phyloP scores from a whole-genome alignment of 2,797 vertebrate genomes.

The Falco peregrinus region DNA sequence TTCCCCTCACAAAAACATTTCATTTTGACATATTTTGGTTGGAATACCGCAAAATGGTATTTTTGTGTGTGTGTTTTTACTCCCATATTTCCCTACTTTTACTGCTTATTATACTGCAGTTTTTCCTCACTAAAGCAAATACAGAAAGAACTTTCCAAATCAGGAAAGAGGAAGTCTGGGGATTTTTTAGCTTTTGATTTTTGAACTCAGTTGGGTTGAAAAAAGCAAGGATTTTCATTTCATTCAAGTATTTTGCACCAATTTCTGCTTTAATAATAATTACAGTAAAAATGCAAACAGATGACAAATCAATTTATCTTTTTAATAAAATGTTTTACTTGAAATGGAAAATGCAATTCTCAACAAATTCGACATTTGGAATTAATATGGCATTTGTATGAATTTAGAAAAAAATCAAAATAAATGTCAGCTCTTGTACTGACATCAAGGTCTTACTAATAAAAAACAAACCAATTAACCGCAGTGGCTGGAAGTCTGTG shows the following conservation, averaged over 20 bases:
- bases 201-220: background rate
- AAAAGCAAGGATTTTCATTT: background rate
- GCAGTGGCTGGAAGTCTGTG: background rate
- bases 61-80: background rate
- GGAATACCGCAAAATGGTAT: background rate
- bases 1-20: background rate
- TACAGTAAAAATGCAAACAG: background rate
- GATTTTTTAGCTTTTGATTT: background rate
- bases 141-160: background rate
- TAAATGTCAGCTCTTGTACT: constrained; percentile 2
- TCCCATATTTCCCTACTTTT: background rate
- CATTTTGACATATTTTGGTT: background rate
- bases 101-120: background rate
- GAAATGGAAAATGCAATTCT: background rate
- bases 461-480: background rate
- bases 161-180: background rate
- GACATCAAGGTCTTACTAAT: background rate
- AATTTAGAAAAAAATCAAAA: background rate
- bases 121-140: background rate
- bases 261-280: background rate
- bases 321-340: background rate
- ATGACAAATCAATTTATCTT: constrained; percentile 24
- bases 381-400: background rate
- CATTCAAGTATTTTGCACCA: background rate
- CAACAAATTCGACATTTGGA: constrained; percentile 38